Conservation (phyloP, 2,888 invertebrate species). For the Ariolimax columbianus region DNA sequence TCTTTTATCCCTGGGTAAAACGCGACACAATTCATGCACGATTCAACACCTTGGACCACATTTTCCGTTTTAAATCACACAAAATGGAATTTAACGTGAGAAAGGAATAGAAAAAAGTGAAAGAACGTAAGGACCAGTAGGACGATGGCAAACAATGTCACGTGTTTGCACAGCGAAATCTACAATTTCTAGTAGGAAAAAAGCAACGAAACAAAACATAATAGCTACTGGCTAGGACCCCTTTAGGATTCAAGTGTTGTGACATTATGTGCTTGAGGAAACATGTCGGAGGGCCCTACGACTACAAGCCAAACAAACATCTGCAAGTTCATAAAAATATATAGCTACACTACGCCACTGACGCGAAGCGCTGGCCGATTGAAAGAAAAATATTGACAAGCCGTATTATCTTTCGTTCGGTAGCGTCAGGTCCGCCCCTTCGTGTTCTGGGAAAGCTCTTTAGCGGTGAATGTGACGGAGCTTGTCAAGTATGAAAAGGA, state of each 20-base stretch:
- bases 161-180: conserved; percentile 39
- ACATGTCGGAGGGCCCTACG: conserved; percentile 14
- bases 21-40: background rate
- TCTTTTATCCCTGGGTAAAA: background rate
- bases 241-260: conserved; percentile 26
- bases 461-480: background rate
- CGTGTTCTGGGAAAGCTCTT: background rate
- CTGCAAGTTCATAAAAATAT: conserved; percentile 42
- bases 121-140: conserved; percentile 7
- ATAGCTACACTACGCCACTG: conserved; percentile 24
- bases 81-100: conserved; percentile 1
- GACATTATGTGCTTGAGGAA: conserved; percentile 30
- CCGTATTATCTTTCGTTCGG: conserved; percentile 31
- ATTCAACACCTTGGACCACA: background rate
- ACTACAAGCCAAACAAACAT: conserved; percentile 41
- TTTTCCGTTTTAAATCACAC: background rate
- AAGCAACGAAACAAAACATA: conserved; percentile 29
- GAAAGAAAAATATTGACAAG: conserved; percentile 42
- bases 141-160: conserved; percentile 7
- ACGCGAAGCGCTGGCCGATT: conserved; percentile 17
- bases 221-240: conserved; percentile 7
- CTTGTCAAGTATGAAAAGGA: background rate
- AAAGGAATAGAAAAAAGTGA: conserved; percentile 22
- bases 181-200: background rate
- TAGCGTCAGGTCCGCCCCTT: conserved; percentile 26